These are phyloP conservation scores for Engystomops pustulosus DNA, from an alignment of 2,113 vertebrate genomes.

Conservation along the genomic window DNA sequence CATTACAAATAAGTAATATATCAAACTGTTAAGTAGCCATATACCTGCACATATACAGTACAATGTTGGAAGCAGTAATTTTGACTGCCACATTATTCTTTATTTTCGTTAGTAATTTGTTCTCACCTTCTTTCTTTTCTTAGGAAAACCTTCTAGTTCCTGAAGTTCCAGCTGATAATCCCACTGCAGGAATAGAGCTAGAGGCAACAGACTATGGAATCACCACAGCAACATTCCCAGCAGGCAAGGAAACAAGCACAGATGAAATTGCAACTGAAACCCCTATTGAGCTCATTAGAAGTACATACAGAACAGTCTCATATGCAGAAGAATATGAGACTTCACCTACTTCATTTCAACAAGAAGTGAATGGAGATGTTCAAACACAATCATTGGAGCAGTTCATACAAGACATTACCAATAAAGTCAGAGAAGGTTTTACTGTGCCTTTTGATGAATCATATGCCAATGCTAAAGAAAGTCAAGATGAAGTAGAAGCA, in stretches of 20 bases:
- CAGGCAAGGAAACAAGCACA: background rate
- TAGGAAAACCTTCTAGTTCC: conserved; percentile 27
- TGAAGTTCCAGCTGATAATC: conserved; percentile 1
- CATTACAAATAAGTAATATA: background rate
- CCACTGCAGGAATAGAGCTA: background rate
- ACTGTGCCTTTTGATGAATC: conserved; percentile 46
- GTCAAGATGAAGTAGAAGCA: conserved; percentile 16
- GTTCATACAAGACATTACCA: background rate
- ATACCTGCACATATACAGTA: background rate
- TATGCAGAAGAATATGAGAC: background rate
- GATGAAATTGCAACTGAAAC: background rate
- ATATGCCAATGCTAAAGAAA: conserved; percentile 16
- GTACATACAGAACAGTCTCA: background rate
- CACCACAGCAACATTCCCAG: background rate
- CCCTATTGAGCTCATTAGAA: background rate
- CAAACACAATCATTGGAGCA: conserved; percentile 1
- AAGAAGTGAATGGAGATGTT: background rate
- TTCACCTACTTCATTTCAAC: background rate
- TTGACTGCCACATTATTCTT: background rate
- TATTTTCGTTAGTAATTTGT: background rate
- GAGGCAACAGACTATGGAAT: background rate
- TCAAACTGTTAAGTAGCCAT: no score
- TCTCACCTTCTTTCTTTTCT: background rate
- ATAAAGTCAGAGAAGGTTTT: background rate
- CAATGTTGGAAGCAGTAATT: background rate